Base-by-base conservation (phyloP, 92 coral and sea anemone species). In the Epizoanthus ramosus region DNA sequence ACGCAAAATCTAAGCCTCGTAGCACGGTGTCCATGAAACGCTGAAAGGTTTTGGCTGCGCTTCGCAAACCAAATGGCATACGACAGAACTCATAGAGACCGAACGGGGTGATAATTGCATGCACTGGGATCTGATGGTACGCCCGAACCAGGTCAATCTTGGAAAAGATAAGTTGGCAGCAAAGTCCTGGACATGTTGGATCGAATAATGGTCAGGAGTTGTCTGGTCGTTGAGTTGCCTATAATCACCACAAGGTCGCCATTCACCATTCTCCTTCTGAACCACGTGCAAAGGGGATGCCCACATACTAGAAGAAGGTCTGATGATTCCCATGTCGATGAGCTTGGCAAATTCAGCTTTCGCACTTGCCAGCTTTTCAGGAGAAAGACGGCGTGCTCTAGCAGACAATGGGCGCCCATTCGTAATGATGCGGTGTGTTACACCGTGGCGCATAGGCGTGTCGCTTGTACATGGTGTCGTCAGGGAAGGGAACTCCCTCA, bases 231-330 rank as follows among this genome's bases (percentile, higher is more conserved):
- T 86, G 35, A 88, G 69, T 79, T 73, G 39, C 25, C 85, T 60
- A 57, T 88, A 88, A 37, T 88, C 88, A 33, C 91, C 91, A 68
- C 91, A 88, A 2, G 91, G 88, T 18, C 88, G 79, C 88, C 91
- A 83, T 35, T 79, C 91, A 6, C 91, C 88, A 60, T 84, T 84
- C 2, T 56, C 69, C 54, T 88, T 88, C 28, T 80, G 37, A 1
- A 84, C 88, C 91, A 71, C 73, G 58, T 84, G 88, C 47, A 88
- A 75, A 31, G 91, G 91, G 6, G 91, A 88, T 16, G 91, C 86
- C 88, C 88, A 88, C 1, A 81, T 84, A 64, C 88, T 88, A 8
- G 92, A 72, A 15, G 92, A 85, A 3, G 89, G 86, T 4, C 84
- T 63, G 31, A 80, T 57, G 57, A 85, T 80, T 8, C 89, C 80